Percentiles rank a stretch among this genome's conserved stretches.
phyloP scores from a whole-genome alignment of 2,888 invertebrate species.

The Drosophila melanocephala region DNA sequence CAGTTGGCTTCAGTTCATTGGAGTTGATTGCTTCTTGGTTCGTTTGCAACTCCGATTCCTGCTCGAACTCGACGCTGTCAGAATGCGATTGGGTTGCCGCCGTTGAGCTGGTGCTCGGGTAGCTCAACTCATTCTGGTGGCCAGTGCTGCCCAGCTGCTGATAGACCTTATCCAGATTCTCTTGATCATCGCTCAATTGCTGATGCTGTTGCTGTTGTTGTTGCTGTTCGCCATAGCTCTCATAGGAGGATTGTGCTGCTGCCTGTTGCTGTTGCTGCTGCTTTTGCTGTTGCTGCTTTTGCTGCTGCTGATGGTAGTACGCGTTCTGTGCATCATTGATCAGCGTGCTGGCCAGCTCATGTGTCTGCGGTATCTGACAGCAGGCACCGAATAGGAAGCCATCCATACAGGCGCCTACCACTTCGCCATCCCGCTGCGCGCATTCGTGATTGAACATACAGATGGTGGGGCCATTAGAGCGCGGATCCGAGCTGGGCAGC shows the following conservation, averaged over 20 bases:
- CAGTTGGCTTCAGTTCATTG: conserved; percentile 53
- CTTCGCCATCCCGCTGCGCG: conserved; percentile 91
- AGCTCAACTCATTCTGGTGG: conserved; percentile 27
- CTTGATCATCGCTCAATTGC: conserved; percentile 56
- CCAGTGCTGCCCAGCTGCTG: conserved; percentile 71
- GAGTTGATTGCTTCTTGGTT: conserved; percentile 40
- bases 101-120: conserved; percentile 53
- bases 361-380: conserved; percentile 90
- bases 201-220: conserved; percentile 49
- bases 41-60: conserved; percentile 64
- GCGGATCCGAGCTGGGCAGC: conserved; percentile 87
- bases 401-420: conserved; percentile 96
- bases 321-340: conserved; percentile 82
- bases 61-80: conserved; percentile 70
- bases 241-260: conserved; percentile 67
- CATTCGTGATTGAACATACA: conserved; percentile 98
- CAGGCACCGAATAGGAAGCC: conserved; percentile 93
- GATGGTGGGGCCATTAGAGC: conserved; percentile 89
- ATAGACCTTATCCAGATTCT: conserved; percentile 77
- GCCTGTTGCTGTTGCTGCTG: conserved; percentile 61
- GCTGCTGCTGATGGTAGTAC: conserved; percentile 76
- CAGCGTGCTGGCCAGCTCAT: conserved; percentile 84
- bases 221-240: conserved; percentile 67
- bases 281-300: conserved; percentile 67
- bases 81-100: conserved; percentile 62